Percentiles rank a stretch among this genome's conserved stretches.
Evolutionary conservation across 2,113 vertebrate genomes (phyloP).

Genomic region (Irena cyanogastra): DNA sequence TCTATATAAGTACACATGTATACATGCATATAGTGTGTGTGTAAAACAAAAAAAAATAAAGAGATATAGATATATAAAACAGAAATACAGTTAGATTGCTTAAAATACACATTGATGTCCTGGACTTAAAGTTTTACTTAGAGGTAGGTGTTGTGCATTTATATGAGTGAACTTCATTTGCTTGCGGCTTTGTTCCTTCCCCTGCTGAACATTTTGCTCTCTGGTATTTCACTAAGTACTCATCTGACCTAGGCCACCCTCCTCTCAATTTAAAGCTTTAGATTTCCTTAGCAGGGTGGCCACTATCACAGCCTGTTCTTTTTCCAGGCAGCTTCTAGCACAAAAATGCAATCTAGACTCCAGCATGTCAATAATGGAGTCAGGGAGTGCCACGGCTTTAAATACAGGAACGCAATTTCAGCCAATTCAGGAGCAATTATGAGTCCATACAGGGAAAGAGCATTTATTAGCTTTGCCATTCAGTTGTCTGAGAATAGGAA

Average conservation of each 20-base stretch:
- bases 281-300: neutral
- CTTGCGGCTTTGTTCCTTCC: neutral
- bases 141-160: neutral
- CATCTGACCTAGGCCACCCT: neutral
- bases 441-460: neutral
- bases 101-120: neutral
- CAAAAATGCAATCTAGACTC: neutral
- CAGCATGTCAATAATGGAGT: neutral
- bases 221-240: neutral
- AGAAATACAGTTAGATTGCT: neutral
- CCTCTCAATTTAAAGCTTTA: neutral
- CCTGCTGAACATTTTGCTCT: neutral
- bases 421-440: neutral
- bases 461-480: neutral
- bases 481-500: neutral
- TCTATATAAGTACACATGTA: neutral
- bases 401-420: neutral
- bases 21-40: no score
- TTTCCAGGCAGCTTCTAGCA: neutral
- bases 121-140: neutral
- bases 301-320: neutral
- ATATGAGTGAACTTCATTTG: neutral
- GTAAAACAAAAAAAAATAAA: neutral
- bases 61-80: neutral
- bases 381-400: neutral